Evolutionary conservation across 2,888 invertebrate species (phyloP).

Genomic region (Chalcosyrphus nemorum): DNA sequence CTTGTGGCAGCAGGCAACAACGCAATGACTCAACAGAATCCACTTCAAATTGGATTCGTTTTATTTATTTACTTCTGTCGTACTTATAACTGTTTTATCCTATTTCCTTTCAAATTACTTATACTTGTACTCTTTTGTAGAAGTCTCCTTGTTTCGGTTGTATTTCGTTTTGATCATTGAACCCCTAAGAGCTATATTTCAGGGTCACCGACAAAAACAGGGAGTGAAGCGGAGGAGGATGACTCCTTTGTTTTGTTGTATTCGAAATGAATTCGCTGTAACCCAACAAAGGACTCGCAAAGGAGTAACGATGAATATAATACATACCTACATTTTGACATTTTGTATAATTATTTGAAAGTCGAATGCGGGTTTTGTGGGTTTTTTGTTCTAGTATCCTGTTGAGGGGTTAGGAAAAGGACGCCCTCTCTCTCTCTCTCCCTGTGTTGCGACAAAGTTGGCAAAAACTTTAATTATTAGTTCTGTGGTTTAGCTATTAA

Average conservation of each 20-base stretch:
- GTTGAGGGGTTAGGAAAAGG: background rate
- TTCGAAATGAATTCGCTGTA: slow-evolving; percentile 35
- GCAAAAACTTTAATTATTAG: slow-evolving; percentile 14
- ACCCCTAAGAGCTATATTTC: slow-evolving; percentile 18
- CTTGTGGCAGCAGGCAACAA: slow-evolving; percentile 31
- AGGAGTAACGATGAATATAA: slow-evolving; percentile 9
- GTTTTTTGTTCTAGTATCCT: too few species aligned
- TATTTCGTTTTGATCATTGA: slow-evolving; percentile 30
- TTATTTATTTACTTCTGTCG: background rate
- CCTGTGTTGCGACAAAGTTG: too few species aligned
- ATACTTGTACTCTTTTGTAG: background rate
- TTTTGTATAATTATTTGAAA: slow-evolving; percentile 48
- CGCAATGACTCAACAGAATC: slow-evolving; percentile 14
- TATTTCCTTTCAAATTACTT: slow-evolving; percentile 49
- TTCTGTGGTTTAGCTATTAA: background rate
- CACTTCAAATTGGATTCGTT: slow-evolving; percentile 20
- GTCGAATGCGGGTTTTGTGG: slow-evolving; percentile 28
- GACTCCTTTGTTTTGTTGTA: slow-evolving; percentile 34
- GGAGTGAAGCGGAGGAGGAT: too few species aligned
- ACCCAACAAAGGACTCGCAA: slow-evolving; percentile 41
- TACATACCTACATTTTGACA: slow-evolving; percentile 26
- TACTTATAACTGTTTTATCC: slow-evolving; percentile 46
- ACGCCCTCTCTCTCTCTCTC: too few species aligned
- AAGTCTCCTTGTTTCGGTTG: background rate
- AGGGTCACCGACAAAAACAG: slow-evolving; percentile 29